Conservation (phyloP, 2,888 invertebrate species). For the Amblyteles armatorius region DNA sequence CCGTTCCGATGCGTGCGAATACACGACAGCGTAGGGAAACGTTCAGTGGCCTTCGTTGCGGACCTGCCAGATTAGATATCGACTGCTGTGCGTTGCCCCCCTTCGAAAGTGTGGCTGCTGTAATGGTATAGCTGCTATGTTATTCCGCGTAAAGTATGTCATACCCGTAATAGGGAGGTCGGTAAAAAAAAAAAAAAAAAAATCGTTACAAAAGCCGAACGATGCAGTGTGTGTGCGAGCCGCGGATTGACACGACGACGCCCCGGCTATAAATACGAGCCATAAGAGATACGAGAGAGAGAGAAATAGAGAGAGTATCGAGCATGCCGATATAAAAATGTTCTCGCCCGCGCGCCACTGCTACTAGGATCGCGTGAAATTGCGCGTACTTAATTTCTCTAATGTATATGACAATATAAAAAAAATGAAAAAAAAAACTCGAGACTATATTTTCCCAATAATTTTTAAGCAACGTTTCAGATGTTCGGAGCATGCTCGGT, state of each 20-base stretch:
- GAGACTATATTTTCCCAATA: background rate
- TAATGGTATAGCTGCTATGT: slow-evolving; percentile 39
- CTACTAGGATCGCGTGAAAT: slow-evolving; percentile 41
- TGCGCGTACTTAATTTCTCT: slow-evolving; percentile 54
- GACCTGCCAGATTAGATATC: slow-evolving; percentile 60
- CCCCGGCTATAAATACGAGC: slow-evolving; percentile 59
- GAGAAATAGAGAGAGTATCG: slow-evolving; percentile 6
- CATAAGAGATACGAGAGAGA: slow-evolving; percentile 32
- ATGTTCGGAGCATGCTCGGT: background rate
- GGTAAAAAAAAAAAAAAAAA: slow-evolving; percentile 49
- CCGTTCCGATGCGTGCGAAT: background rate
- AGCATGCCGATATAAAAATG: slow-evolving; percentile 25
- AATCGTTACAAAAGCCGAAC: slow-evolving; percentile 61
- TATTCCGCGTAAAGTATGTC: slow-evolving; percentile 60
- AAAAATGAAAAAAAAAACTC: background rate
- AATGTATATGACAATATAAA: slow-evolving; percentile 7
- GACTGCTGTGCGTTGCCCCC: slow-evolving; percentile 52
- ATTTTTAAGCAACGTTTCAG: background rate
- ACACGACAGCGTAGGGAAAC: slow-evolving; percentile 6
- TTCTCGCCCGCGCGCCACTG: slow-evolving; percentile 24
- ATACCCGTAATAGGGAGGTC: slow-evolving; percentile 48
- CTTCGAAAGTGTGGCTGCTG: slow-evolving; percentile 38
- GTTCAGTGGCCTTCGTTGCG: slow-evolving; percentile 18
- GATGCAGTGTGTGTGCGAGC: slow-evolving; percentile 28
- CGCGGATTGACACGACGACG: slow-evolving; percentile 46